These are phyloP conservation scores for Eunapius fragilis DNA, from an alignment of 37 sponge, comb jelly and placozoan genomes.

Conservation along the genomic window DNA sequence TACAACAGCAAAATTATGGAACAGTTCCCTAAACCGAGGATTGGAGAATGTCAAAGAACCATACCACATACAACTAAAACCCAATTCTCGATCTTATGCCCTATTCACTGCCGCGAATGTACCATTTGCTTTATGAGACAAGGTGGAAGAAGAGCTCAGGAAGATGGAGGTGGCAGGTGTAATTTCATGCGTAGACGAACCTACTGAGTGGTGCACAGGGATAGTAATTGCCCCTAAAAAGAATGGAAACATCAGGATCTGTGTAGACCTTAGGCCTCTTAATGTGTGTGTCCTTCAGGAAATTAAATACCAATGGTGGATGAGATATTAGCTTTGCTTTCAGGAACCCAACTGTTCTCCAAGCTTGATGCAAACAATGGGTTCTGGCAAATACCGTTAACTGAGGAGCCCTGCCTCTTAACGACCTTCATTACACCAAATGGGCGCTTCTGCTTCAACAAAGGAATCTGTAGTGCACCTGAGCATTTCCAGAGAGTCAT, in stretches of 20 bases:
- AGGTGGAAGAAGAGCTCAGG: slow-evolving; percentile 31
- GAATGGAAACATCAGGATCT: slow-evolving; percentile 27
- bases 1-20: neutral
- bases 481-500: slow-evolving; percentile 36
- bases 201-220: slow-evolving; percentile 47
- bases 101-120: slow-evolving; percentile 32
- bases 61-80: slow-evolving; percentile 27
- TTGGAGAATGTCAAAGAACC: slow-evolving; percentile 29
- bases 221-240: slow-evolving; percentile 46
- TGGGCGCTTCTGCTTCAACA: slow-evolving; percentile 25
- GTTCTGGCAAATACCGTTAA: slow-evolving; percentile 45
- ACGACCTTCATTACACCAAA: slow-evolving; percentile 40
- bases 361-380: slow-evolving; percentile 38
- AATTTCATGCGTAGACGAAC: slow-evolving; percentile 18
- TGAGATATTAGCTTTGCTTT: slow-evolving; percentile 11
- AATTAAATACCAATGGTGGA: slow-evolving; percentile 32
- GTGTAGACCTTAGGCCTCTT: slow-evolving; percentile 38
- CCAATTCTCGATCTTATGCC: slow-evolving; percentile 27
- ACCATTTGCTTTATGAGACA: slow-evolving; percentile 13
- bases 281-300: slow-evolving; percentile 32
- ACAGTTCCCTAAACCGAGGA: slow-evolving; percentile 6
- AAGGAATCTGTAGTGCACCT: slow-evolving; percentile 41
- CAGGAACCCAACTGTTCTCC: slow-evolving; percentile 9
- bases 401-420: neutral
- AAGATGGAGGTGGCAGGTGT: slow-evolving; percentile 32